Percentiles rank a stretch among this genome's conserved stretches.
Evolutionary conservation across 2,113 vertebrate species (phyloP).

Genomic region (Anguilla rostrata): DNA sequence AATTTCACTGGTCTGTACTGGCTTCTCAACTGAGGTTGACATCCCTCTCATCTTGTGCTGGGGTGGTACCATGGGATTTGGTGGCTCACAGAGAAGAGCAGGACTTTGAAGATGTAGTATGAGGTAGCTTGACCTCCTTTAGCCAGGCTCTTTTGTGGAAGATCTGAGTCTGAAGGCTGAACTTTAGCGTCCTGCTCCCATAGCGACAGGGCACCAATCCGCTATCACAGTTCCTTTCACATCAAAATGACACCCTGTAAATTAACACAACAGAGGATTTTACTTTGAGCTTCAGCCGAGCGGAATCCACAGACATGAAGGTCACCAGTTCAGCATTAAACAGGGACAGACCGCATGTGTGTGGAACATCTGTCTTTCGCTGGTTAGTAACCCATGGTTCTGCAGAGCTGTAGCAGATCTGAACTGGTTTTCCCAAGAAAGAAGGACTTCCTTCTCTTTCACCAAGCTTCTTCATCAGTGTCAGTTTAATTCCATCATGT

Average conservation of each 20-base stretch:
- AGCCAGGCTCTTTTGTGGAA: slow-evolving; percentile 17
- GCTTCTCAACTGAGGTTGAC: neutral
- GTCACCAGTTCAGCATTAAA: neutral
- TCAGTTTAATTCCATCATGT: neutral
- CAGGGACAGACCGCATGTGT: neutral
- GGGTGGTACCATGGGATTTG: neutral
- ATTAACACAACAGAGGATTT: neutral
- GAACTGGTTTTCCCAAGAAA: neutral
- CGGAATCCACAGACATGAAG: neutral
- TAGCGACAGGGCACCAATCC: neutral
- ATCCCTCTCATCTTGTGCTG: neutral
- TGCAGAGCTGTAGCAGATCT: neutral
- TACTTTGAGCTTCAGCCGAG: neutral
- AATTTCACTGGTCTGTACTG: neutral
- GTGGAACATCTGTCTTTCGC: neutral
- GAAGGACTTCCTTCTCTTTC: neutral
- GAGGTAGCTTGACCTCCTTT: neutral
- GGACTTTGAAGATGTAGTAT: neutral
- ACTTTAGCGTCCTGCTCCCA: neutral
- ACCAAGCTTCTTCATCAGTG: neutral
- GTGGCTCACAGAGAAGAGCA: neutral
- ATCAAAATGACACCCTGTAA: neutral
- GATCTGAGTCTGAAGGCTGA: neutral
- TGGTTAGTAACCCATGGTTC: neutral
- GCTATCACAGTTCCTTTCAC: neutral